Conservation (phyloP, 30 jellyfish, hydroid and myxozoan species). For the Aurelia sp. region DNA sequence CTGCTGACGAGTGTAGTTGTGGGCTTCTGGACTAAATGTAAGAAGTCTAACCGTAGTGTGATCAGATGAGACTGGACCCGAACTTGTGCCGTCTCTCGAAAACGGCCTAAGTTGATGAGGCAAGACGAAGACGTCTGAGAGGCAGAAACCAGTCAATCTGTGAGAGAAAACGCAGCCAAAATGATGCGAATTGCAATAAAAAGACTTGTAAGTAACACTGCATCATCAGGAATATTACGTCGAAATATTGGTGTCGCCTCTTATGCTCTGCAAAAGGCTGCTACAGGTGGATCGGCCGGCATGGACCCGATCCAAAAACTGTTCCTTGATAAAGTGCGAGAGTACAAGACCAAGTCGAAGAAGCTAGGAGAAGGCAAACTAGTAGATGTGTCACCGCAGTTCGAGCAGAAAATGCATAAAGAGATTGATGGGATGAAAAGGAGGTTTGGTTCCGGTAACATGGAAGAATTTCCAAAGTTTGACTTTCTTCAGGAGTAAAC, state of each 20-base stretch:
- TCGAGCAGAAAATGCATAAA: slow-evolving; percentile 65
- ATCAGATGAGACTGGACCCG: no score
- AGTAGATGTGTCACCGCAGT: slow-evolving; percentile 70
- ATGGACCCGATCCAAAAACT: slow-evolving; percentile 89
- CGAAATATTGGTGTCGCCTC: slow-evolving; percentile 71
- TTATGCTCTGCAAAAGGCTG: slow-evolving; percentile 39
- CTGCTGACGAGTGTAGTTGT: no score
- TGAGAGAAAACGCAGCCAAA: no score
- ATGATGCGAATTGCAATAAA: no score
- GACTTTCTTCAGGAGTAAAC: slow-evolving; percentile 54
- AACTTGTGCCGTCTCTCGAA: no score
- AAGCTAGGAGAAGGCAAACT: slow-evolving; percentile 75
- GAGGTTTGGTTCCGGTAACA: slow-evolving; percentile 85
- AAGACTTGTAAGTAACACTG: no score
- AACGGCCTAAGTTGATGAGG: no score
- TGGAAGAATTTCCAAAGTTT: slow-evolving; percentile 89
- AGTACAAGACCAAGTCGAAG: slow-evolving; percentile 74
- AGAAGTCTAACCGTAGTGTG: no score
- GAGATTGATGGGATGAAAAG: slow-evolving; percentile 79
- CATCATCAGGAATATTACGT: not conserved
- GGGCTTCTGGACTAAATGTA: no score
- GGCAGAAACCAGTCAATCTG: no score
- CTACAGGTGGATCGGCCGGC: slow-evolving; percentile 2
- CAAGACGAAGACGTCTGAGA: no score
- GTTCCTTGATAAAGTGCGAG: slow-evolving; percentile 81